Evolutionary conservation across 2,113 vertebrate species (phyloP).

Genomic region (Tragelaphus buxtoni): DNA sequence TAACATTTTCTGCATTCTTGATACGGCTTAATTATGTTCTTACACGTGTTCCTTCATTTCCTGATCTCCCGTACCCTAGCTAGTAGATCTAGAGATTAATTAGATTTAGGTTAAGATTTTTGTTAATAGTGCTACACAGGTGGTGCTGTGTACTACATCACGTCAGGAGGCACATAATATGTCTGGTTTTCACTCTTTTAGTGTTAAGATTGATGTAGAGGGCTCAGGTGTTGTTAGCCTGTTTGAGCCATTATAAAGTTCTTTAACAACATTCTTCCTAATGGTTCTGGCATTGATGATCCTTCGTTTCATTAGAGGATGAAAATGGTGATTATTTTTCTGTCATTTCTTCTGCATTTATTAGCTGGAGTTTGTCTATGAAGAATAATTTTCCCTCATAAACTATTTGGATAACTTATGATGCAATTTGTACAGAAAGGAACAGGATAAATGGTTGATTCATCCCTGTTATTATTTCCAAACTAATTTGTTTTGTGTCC

Average conservation of each 20-base stretch:
- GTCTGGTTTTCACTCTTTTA: not conserved
- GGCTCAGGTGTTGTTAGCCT: constrained; percentile 33
- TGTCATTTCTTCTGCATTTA: not conserved
- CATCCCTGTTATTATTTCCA: constrained; percentile 1
- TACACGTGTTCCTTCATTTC: not conserved
- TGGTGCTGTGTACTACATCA: not conserved
- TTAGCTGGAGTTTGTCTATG: constrained; percentile 19
- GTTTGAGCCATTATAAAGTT: not conserved
- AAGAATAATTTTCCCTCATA: constrained; percentile 33
- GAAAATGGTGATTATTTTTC: constrained; percentile 17
- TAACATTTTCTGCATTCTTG: not conserved
- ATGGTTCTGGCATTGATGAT: not conserved
- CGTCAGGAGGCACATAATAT: not conserved
- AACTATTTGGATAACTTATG: not conserved
- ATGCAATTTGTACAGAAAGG: not conserved
- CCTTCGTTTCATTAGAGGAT: not conserved
- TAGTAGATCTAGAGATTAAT: not conserved
- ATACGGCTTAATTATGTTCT: not conserved
- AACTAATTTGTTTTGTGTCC: not conserved
- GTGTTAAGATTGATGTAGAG: constrained; percentile 27
- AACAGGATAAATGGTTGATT: not conserved
- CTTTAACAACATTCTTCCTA: not conserved
- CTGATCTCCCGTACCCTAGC: not conserved
- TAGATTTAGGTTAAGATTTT: not conserved
- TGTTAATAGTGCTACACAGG: not conserved